A percentile compares a stretch with the other conserved stretches of the same genome.
phyloP scores from a whole-genome alignment of 2,888 invertebrate genomes.

The Alloplasta piceator region DNA sequence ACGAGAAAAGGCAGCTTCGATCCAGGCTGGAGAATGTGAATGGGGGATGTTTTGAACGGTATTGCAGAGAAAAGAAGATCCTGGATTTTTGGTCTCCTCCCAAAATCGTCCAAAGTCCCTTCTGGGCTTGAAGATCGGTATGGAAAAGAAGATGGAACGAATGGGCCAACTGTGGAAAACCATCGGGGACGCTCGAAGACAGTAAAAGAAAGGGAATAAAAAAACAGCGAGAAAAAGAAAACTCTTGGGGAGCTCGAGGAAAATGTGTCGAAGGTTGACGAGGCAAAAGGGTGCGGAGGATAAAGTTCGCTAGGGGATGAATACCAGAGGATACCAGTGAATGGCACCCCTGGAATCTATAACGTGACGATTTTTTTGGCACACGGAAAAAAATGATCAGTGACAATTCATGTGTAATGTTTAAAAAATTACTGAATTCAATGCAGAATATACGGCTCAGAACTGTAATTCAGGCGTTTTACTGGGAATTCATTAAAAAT shows the following conservation, averaged over 20 bases:
- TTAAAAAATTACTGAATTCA: no score
- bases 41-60: conserved; percentile 32
- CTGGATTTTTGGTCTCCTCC: conserved; percentile 49
- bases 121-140: background rate
- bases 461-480: no score
- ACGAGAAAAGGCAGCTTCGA: conserved; percentile 2
- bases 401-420: no score
- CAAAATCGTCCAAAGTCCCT: conserved; percentile 74
- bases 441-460: no score
- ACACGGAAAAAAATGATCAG: no score
- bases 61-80: conserved; percentile 41
- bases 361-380: background rate
- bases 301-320: background rate
- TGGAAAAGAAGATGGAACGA: conserved; percentile 34
- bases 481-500: no score
- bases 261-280: conserved; percentile 47
- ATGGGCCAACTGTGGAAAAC: conserved; percentile 48
- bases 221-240: conserved; percentile 62
- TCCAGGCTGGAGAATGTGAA: background rate
- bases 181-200: conserved; percentile 60
- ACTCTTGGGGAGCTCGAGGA: conserved; percentile 42
- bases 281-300: conserved; percentile 24
- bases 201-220: conserved; percentile 31
- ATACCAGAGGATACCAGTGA: background rate
- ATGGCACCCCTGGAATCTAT: background rate